Base-by-base conservation (phyloP, 1,140 invertebrate species). In the Ectropis grisescens region DNA sequence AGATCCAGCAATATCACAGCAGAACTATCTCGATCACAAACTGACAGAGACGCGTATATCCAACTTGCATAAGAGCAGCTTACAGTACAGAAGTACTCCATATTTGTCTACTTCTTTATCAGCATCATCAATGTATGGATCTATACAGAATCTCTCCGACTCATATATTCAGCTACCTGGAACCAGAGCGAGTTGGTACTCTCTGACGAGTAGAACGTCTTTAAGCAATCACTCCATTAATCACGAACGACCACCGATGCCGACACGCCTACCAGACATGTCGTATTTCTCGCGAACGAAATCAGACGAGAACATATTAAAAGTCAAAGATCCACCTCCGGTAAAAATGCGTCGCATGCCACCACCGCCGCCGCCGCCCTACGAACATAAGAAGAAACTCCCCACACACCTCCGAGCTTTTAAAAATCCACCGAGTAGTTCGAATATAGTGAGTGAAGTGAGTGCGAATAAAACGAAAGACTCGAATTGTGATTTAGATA, bases 21-120 rank as follows among this genome's bases (percentile, higher is more conserved):
- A 95, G 68, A 93, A 96, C 61, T 95, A 95, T 69, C 85, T 94
- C 47, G 93, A 95, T 53, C 91, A 92, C 4, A 95, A 95, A 58
- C 85, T 92, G 55, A 91, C 90, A 1, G 70, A 78, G 49, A 49
- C 69, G 5, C 58, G 78, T 16, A 36, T 76, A 2, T 78, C 82
- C 40, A 84, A 82, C 40, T 66, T 82, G 31, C 85, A 84, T 33
- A 91, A 90, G 68, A 87, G 83, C 13, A 88, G 88, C 24, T 75
- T 91, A n/a, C 86, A 93, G 36, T 93, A 93, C 52, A 82, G 90
- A 26, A 93, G 91, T 50, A 91, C 91, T 0, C 91, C 92, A 0
- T 93, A 90, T 57, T 80, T 93, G 7, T 86, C 88, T 0, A 82
- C 87, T 5, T 85, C 88, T 0, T 62, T 88, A 32, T 88, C 88